A percentile compares a stretch with the other conserved stretches of the same genome.
These are phyloP conservation scores for Cotesia glomerata DNA, from an alignment of 1,140 invertebrate genomes.

Conservation along the genomic window DNA sequence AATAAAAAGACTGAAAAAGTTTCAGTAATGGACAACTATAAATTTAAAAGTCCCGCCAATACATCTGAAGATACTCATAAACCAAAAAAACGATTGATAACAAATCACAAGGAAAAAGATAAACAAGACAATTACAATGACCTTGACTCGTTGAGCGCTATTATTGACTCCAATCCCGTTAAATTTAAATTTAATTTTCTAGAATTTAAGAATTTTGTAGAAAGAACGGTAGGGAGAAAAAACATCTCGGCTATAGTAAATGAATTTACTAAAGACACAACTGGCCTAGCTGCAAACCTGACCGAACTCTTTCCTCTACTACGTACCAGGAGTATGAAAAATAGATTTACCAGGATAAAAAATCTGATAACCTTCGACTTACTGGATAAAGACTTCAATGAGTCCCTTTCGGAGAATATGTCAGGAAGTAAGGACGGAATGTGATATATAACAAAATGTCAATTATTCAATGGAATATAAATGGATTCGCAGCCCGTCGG, in stretches of 20 bases:
- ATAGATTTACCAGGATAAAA: not conserved
- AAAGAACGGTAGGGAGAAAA: not conserved
- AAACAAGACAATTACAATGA: not conserved
- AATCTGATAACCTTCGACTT: not conserved
- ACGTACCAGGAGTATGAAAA: not conserved
- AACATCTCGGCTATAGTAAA: not conserved
- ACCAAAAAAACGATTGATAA: too few relatives aligned
- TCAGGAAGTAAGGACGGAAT: too few relatives aligned
- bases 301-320: not conserved
- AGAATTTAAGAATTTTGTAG: not conserved
- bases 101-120: not conserved
- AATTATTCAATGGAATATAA: too few relatives aligned
- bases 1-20: too few relatives aligned
- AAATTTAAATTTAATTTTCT: not conserved
- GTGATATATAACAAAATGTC: too few relatives aligned
- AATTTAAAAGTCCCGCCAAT: too few relatives aligned
- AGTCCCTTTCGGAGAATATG: too few relatives aligned
- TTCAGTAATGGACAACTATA: too few relatives aligned
- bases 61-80: too few relatives aligned
- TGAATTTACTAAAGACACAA: not conserved
- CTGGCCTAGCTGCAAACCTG: not conserved
- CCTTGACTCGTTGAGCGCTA: not conserved
- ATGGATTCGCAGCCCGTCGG: too few relatives aligned
- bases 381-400: too few relatives aligned
- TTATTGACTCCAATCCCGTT: not conserved